Base-by-base conservation (phyloP, 2,888 invertebrate species). In the Xestia c-nigrum region DNA sequence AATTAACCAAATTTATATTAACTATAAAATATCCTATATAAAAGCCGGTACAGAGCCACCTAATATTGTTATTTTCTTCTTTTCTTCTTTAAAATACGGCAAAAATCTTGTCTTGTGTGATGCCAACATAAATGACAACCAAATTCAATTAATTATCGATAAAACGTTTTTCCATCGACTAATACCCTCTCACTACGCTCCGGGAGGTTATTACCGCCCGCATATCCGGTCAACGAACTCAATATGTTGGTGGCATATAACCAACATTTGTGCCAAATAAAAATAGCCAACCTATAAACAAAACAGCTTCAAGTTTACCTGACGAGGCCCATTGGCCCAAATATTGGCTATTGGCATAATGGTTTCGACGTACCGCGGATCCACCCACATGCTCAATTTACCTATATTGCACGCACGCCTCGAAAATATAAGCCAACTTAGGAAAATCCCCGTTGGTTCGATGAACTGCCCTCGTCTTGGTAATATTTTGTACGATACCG, bases 191-290 rank as follows among this genome's bases (percentile, higher is more conserved):
- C 90, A 81, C 91, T 91, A 89, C 79, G 81, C 89, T 74, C 89
- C 85, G 85, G 92, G 92, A 89, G 85, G 89, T 89, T 89, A 91
- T 91, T 90, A 91, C 87, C 83, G 88, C 90, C 89, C 89, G 90
- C 88, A 91, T 88, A 89, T 88, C 86, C 89, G 91, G 90, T 90
- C 93, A 89, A 83, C 72, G 91, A 93, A 87, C 91, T 82, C 80
- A 50, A 24, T 65, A 67, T 57, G 72, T 78, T 78, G 80, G 76
- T 80, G 74, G 68, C 75, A 78, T 52, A 71, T 76, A 64, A 63
- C 80, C 78, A 84, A 88, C 57, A 46, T 78, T 82, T 71, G 76
- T 57, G 72, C 66, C 70, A 72, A 80, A 74, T 66, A 72, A 50
- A 19, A 81, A 40, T 19, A 50, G 31, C 59, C 71, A 73, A 73